Base-by-base conservation (phyloP, 2,797 vertebrate genomes). In the Hypotaenidia okinawae region DNA sequence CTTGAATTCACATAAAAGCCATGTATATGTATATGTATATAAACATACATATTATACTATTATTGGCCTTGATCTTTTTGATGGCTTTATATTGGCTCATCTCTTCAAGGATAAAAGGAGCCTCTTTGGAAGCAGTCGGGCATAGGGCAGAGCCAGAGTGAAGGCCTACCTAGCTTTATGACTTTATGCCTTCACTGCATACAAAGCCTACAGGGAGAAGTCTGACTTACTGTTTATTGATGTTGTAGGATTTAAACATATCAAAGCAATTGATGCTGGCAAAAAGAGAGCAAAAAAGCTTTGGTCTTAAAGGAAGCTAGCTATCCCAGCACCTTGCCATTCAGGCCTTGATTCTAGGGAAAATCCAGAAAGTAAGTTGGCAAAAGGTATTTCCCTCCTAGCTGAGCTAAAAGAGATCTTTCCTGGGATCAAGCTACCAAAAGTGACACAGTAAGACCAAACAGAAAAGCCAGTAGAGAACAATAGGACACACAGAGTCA, bases 401-500 rank as follows among this genome's bases (percentile, higher is more conserved):
- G 8, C 11, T 54, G 35, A 61, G 21, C 33, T 91, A 41, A 61
- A 90, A 75, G 33, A 73, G 27, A n/a, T 23, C 14, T 37, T 91
- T 68, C 8, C 45, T 47, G 39, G 5, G 13, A 12, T 74, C 52
- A 52, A 64, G 8, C 8, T 57, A 35, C 41, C 10, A 14, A 54
- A 41, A 21, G 8, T 49, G 69, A 73, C 11, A 27, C 24, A 47
- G 59, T 28, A 77, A 57, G 23, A 68, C 8, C 45, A 64, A 75
- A 64, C 19, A 59, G 9, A 66, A n/a, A 13, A 69, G 33, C 30
- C 19, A 23, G 32, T 2, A 49, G 62, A 70, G 43, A 77, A 41
- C 27, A 70, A 45, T 7, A 49, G 30, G 25, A 28, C 11, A 11
- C 0, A 0, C 14, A 43, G 7, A 5, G 23, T 33, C 49, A 62